These are phyloP conservation scores for Clupea harengus DNA, from an alignment of 2,113 vertebrate genomes.

Conservation along the genomic window DNA sequence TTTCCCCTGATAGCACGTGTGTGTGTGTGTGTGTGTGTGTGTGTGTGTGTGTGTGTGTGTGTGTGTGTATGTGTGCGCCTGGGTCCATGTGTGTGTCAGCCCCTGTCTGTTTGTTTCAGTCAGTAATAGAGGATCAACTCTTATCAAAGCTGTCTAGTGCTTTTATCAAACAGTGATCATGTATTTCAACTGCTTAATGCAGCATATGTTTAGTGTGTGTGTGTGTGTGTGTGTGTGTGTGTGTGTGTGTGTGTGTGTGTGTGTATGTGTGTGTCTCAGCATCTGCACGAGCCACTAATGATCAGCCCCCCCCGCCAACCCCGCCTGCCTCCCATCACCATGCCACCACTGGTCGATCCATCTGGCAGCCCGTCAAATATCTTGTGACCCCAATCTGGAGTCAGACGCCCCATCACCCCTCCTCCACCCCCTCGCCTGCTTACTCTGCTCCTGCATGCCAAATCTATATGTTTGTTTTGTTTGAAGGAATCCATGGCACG, in stretches of 20 bases:
- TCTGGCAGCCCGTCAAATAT: constrained; percentile 26
- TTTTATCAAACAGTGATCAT: neutral
- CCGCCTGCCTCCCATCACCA: neutral
- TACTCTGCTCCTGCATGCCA: neutral
- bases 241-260: neutral
- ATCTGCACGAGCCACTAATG: neutral
- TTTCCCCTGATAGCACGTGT: neutral
- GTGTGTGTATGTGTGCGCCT: neutral
- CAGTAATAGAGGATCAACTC: neutral
- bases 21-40: neutral
- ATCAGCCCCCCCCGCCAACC: neutral
- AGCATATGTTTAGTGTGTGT: neutral
- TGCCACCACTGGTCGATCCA: constrained; percentile 3
- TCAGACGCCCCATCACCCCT: neutral
- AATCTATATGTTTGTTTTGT: constrained; percentile 63
- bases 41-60: neutral
- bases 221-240: neutral
- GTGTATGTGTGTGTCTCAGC: neutral
- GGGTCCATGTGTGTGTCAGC: neutral
- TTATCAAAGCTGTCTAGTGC: neutral
- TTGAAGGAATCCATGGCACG: constrained; percentile 71
- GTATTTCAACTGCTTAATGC: neutral
- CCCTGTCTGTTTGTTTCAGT: neutral
- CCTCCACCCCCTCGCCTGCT: neutral
- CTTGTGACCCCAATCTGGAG: constrained; percentile 27